A percentile compares a stretch with the other conserved stretches of the same genome.
phyloP scores from a whole-genome alignment of 2,888 invertebrate genomes.

The Clivina fossor region DNA sequence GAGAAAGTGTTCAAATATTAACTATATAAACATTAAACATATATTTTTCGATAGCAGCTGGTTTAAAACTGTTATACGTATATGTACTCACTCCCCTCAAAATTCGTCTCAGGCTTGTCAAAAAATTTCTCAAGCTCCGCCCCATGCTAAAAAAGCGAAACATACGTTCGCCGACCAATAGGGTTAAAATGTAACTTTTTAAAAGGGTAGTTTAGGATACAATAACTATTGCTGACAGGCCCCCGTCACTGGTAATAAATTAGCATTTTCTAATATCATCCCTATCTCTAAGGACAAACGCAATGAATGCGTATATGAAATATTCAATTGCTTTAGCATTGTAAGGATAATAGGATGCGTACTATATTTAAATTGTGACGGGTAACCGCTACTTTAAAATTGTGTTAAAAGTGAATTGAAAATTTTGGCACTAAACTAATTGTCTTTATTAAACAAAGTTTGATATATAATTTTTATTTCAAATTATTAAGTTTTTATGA shows the following conservation, averaged over 20 bases:
- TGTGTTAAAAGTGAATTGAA: no score
- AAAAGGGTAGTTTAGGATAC: conserved; percentile 20
- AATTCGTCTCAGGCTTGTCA: conserved; percentile 18
- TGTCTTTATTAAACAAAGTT: conserved; percentile 1
- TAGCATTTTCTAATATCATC: conserved; percentile 7
- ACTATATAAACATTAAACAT: conserved; percentile 9
- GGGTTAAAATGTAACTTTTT: conserved; percentile 5
- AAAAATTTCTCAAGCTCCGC: conserved; percentile 17
- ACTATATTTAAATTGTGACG: conserved; percentile 22
- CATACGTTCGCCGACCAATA: conserved; percentile 19
- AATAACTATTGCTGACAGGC: conserved; percentile 8
- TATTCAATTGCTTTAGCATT: conserved; percentile 31
- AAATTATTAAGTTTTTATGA: background rate
- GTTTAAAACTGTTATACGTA: no score
- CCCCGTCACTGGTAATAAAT: conserved; percentile 18
- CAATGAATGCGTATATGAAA: conserved; percentile 16
- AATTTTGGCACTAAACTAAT: no score
- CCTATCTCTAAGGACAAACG: background rate
- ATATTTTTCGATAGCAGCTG: conserved; percentile 7
- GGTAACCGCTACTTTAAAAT: conserved; percentile 28
- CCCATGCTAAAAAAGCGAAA: conserved; percentile 21
- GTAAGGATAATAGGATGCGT: conserved; percentile 24
- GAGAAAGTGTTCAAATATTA: no score
- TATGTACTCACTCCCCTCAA: conserved; percentile 3
- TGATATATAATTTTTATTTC: background rate